Conservation (phyloP, 2,888 invertebrate genomes). For the Drosophila kanekoi region DNA sequence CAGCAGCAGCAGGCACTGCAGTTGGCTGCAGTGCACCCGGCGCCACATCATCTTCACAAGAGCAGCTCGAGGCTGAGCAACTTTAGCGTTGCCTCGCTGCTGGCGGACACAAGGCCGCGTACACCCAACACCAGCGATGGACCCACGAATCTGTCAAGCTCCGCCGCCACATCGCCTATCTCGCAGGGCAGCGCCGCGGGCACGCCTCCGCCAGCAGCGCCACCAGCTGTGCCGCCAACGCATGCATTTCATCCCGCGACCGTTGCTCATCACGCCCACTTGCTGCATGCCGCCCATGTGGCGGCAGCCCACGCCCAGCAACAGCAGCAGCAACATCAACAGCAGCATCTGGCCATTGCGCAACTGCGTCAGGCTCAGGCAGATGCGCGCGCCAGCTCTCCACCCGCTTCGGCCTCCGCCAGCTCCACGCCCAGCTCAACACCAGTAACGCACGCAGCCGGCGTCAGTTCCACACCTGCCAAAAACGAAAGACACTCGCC, state of each 20-base stretch:
- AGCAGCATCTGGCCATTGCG: conserved; percentile 62
- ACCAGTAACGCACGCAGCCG: conserved; percentile 52
- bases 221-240: conserved; percentile 46
- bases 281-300: conserved; percentile 81
- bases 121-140: conserved; percentile 82
- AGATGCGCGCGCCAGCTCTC: conserved; percentile 69
- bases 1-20: conserved; percentile 71
- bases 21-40: conserved; percentile 72
- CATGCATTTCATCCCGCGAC: conserved; percentile 76
- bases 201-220: conserved; percentile 64
- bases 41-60: conserved; percentile 85
- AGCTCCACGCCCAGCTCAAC: conserved; percentile 75
- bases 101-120: conserved; percentile 90
- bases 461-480: conserved; percentile 62
- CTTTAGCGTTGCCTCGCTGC: conserved; percentile 95
- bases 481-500: conserved; percentile 85
- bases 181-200: conserved; percentile 78
- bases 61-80: conserved; percentile 88
- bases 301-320: conserved; percentile 82
- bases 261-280: conserved; percentile 82
- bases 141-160: conserved; percentile 83
- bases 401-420: conserved; percentile 78
- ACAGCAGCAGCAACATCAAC: conserved; percentile 66
- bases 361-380: conserved; percentile 75
- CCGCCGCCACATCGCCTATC: conserved; percentile 80